Percentiles rank a stretch among this genome's conserved stretches.
phyloP scores from a whole-genome alignment of 2,113 vertebrate species.

The Albula glossodonta region DNA sequence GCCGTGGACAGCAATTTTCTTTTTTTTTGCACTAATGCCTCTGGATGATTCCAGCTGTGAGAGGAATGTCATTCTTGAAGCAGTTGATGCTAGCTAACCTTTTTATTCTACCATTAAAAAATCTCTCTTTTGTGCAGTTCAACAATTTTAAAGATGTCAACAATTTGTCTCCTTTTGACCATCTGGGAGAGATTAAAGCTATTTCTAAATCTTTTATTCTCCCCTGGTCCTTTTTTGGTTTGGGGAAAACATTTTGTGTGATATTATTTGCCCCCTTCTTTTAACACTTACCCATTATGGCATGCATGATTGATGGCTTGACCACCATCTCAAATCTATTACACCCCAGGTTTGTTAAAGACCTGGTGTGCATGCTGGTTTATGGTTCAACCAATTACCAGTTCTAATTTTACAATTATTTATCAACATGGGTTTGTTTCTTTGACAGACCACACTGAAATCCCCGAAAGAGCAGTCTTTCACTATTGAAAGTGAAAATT shows the following conservation, averaged over 20 bases:
- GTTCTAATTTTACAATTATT: too few relatives aligned
- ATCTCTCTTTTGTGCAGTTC: neutral
- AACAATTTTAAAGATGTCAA: neutral
- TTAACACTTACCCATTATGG: neutral
- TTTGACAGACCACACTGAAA: too few relatives aligned
- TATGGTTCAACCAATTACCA: too few relatives aligned
- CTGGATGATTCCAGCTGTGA: conserved; percentile 61
- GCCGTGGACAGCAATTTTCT: conserved; percentile 40
- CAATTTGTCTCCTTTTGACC: neutral
- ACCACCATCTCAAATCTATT: neutral
- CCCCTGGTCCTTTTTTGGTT: neutral
- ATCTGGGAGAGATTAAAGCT: neutral
- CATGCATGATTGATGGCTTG: neutral
- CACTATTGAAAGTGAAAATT: too few relatives aligned
- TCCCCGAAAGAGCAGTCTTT: too few relatives aligned
- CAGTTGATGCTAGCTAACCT: conserved; percentile 52
- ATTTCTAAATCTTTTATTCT: neutral
- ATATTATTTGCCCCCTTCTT: neutral
- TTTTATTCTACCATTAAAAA: conserved; percentile 4
- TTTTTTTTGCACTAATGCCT: conserved; percentile 37
- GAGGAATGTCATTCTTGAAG: conserved; percentile 52
- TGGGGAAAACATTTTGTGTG: neutral
- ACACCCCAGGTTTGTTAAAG: neutral
- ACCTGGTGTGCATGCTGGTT: too few relatives aligned
- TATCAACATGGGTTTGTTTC: too few relatives aligned